A percentile compares a stretch with the other conserved stretches of the same genome.
Evolutionary conservation across 2,888 invertebrate species (phyloP).

Genomic region (Xylota segnis): DNA sequence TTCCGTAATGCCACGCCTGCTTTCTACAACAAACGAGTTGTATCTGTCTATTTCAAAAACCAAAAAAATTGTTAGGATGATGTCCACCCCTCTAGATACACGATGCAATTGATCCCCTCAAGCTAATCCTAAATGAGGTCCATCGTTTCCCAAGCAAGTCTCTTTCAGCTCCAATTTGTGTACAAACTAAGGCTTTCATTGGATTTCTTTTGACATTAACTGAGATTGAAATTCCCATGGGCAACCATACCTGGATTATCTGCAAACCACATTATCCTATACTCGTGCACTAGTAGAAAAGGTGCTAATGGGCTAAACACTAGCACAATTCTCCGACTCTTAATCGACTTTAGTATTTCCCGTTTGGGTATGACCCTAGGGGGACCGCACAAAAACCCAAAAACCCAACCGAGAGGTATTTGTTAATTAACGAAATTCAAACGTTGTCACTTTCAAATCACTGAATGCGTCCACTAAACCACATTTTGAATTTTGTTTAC

Average conservation of each 20-base stretch:
- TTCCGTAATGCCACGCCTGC: too few relatives aligned
- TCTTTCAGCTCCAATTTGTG: neutral
- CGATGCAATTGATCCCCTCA: too few relatives aligned
- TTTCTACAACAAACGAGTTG: too few relatives aligned
- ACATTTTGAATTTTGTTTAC: conserved; percentile 47
- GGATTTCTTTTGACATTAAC: conserved; percentile 1
- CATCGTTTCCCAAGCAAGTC: too few relatives aligned
- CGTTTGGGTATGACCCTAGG: conserved; percentile 27
- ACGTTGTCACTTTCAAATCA: conserved; percentile 58
- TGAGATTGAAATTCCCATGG: neutral
- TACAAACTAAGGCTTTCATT: neutral
- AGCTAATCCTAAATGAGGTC: too few relatives aligned
- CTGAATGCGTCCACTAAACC: conserved; percentile 24
- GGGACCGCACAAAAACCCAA: conserved; percentile 33
- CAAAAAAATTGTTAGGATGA: too few relatives aligned
- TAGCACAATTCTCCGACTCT: neutral
- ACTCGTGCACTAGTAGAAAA: neutral
- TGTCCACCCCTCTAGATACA: too few relatives aligned
- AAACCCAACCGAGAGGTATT: conserved; percentile 35
- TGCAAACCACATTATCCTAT: neutral
- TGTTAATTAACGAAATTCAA: conserved; percentile 63
- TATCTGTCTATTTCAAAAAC: too few relatives aligned
- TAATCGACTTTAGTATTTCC: neutral
- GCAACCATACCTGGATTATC: neutral
- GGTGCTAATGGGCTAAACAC: conserved; percentile 15